Evolutionary conservation across 2,797 vertebrate species (phyloP).

Genomic region (Anabas testudineus): DNA sequence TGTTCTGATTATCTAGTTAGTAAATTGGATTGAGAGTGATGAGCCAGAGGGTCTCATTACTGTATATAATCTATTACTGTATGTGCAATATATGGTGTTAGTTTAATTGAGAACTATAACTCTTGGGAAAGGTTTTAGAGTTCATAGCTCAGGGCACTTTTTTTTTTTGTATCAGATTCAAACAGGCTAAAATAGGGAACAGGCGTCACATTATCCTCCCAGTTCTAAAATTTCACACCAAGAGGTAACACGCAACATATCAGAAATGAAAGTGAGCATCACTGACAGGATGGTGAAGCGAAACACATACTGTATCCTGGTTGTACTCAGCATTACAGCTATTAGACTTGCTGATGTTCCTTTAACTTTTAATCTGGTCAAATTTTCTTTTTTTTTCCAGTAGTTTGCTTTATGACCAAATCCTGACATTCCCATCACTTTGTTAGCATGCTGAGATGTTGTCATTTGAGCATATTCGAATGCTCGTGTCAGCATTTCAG

Average conservation of each 20-base stretch:
- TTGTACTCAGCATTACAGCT: no score
- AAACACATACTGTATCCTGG: no score
- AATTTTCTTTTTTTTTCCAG: no score
- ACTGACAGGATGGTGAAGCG: no score
- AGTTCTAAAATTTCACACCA: background rate
- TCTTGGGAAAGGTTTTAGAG: background rate
- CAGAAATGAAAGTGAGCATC: no score
- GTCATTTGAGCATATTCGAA: no score
- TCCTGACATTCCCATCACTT: no score
- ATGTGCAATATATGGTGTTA: background rate
- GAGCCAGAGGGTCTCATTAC: conserved; percentile 42
- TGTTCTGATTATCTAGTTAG: conserved; percentile 56
- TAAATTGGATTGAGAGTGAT: conserved; percentile 59
- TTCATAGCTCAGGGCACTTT: background rate
- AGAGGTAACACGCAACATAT: background rate
- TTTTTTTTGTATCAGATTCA: conserved; percentile 3
- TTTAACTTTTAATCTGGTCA: no score
- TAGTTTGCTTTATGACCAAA: no score
- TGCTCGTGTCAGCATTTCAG: background rate
- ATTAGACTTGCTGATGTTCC: no score
- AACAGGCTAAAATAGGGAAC: background rate
- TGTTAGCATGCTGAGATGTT: no score
- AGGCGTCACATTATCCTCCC: background rate
- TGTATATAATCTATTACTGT: conserved; percentile 32
- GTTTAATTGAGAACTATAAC: conserved; percentile 9